Percentiles rank a stretch among this genome's conserved stretches.
These are phyloP conservation scores for Amia ocellicauda DNA, from an alignment of 2,113 vertebrate genomes.

Conservation along the genomic window DNA sequence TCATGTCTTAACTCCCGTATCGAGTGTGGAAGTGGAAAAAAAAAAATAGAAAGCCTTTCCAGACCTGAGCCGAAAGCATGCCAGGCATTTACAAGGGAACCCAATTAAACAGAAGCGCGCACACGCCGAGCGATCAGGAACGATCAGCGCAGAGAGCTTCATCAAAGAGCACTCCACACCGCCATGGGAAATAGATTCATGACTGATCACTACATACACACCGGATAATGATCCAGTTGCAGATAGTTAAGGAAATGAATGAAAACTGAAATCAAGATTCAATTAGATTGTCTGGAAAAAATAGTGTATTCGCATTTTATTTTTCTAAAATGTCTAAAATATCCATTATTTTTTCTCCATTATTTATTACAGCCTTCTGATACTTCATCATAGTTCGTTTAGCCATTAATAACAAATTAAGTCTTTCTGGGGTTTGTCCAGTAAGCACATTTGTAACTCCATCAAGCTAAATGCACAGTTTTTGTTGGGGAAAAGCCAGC, in stretches of 20 bases:
- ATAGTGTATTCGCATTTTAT: neutral
- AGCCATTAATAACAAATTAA: constrained; percentile 45
- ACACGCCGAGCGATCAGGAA: neutral
- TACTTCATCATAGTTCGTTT: constrained; percentile 22
- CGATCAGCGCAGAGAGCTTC: neutral
- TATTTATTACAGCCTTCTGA: constrained; percentile 13
- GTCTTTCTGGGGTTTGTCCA: constrained; percentile 32
- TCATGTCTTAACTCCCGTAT: neutral
- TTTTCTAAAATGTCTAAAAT: too few species aligned
- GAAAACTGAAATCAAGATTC: too few species aligned
- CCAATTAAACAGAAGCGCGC: constrained; percentile 10
- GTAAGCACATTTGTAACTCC: constrained; percentile 40
- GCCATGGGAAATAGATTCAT: neutral
- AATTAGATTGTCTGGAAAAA: neutral
- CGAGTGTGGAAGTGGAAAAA: neutral
- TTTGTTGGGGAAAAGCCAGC: constrained; percentile 33
- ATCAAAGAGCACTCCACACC: neutral
- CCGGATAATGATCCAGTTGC: too few species aligned
- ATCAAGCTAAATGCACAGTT: constrained; percentile 43
- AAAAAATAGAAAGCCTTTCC: neutral
- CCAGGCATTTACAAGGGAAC: constrained; percentile 5
- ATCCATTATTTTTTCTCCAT: too few species aligned
- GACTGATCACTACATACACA: constrained; percentile 7
- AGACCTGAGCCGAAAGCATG: neutral
- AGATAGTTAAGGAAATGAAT: too few species aligned